Evolutionary conservation across 1,140 invertebrate species (phyloP).

Genomic region (Drosophila persimilis): DNA sequence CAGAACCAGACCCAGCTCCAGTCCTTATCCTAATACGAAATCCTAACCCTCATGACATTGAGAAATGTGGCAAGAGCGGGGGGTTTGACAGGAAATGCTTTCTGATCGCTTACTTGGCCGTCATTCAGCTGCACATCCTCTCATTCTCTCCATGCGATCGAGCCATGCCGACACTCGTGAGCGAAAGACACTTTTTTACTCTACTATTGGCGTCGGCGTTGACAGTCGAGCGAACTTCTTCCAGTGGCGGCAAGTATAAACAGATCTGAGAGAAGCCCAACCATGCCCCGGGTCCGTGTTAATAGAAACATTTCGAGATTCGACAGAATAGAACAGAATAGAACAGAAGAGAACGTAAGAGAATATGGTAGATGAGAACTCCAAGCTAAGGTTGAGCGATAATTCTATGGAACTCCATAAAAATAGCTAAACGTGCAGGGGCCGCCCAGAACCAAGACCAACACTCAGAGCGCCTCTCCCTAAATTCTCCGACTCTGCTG

Average conservation of each 20-base stretch:
- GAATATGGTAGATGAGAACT: background rate
- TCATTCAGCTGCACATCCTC: slow-evolving; percentile 33
- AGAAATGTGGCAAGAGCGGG: slow-evolving; percentile 13
- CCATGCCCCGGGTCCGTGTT: slow-evolving; percentile 58
- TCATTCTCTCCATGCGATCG: background rate
- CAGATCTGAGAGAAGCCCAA: slow-evolving; percentile 29
- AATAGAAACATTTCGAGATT: slow-evolving; percentile 67
- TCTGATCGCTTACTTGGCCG: slow-evolving; percentile 17
- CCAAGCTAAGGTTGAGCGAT: slow-evolving; percentile 28
- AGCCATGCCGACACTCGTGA: background rate
- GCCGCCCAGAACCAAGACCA: slow-evolving; percentile 65
- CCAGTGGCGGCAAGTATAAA: slow-evolving; percentile 46
- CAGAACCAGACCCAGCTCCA: too few relatives aligned
- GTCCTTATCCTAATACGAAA: too few relatives aligned
- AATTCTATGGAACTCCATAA: slow-evolving; percentile 77
- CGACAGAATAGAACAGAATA: slow-evolving; percentile 20
- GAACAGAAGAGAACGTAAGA: slow-evolving; percentile 9
- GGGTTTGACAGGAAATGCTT: slow-evolving; percentile 42
- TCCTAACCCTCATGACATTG: slow-evolving; percentile 31
- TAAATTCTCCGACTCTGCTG: background rate
- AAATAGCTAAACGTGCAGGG: slow-evolving; percentile 76
- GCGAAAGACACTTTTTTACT: background rate
- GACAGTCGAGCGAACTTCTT: slow-evolving; percentile 19
- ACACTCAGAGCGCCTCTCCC: background rate
- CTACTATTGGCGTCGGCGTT: too few relatives aligned